Evolutionary conservation across 2,797 vertebrate genomes (phyloP).

Genomic region (Sebastes minor): DNA sequence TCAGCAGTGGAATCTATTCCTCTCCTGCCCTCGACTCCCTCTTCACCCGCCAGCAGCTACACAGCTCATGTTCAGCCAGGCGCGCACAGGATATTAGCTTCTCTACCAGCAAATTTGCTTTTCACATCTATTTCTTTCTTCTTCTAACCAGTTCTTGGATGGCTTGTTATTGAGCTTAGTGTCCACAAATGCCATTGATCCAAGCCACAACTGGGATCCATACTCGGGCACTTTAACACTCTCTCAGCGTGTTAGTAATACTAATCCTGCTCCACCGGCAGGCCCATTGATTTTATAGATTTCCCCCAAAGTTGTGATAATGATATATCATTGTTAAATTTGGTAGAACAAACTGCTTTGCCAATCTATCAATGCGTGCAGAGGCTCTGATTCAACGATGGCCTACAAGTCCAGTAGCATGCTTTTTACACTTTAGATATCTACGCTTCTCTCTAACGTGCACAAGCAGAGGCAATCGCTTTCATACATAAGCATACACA

Average conservation of each 20-base stretch:
- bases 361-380: slow-evolving; percentile 93
- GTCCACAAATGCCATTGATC: slow-evolving; percentile 99
- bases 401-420: slow-evolving; percentile 14
- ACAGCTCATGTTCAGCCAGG: slow-evolving; percentile 82
- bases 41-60: slow-evolving; percentile 70
- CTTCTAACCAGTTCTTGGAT: slow-evolving; percentile 89
- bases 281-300: slow-evolving; percentile 99
- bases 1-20: slow-evolving; percentile 78
- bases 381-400: slow-evolving; percentile 86
- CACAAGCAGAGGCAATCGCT: not conserved
- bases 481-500: not conserved
- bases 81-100: slow-evolving; percentile 92
- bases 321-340: slow-evolving; percentile 99
- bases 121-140: slow-evolving; percentile 99
- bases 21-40: slow-evolving; percentile 67
- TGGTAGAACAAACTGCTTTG: slow-evolving; percentile 99
- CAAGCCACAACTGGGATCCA: slow-evolving; percentile 98
- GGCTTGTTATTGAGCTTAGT: slow-evolving; percentile 99
- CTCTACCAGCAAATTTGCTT: slow-evolving; percentile 99
- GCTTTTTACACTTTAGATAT: slow-evolving; percentile 23
- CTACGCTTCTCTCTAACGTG: not conserved
- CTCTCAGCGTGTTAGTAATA: slow-evolving; percentile 96
- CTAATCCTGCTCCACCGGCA: slow-evolving; percentile 98
- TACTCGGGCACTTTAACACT: slow-evolving; percentile 96
- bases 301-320: slow-evolving; percentile 99